Evolutionary conservation across 2,888 invertebrate species (phyloP).

Genomic region (Mongoloraphidia duomilia): DNA sequence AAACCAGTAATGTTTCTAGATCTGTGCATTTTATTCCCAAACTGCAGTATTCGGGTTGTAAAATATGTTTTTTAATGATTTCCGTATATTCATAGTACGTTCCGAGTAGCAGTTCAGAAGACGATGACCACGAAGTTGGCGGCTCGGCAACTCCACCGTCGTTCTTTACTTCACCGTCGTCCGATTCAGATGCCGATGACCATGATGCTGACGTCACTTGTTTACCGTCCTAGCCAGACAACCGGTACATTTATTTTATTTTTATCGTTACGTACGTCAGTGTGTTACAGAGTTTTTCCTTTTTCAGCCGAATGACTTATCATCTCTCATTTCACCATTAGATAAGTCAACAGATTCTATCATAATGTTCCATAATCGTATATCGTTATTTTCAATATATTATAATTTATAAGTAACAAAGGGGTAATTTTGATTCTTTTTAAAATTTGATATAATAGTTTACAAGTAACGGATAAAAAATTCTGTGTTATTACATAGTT

Average conservation of each 20-base stretch:
- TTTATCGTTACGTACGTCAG: background rate
- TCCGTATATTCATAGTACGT: no score
- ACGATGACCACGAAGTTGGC: background rate
- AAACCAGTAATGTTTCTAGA: no score
- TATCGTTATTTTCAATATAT: background rate
- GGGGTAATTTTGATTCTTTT: background rate
- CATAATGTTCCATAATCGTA: no score
- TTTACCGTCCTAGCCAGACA: conserved; percentile 2
- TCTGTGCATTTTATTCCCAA: no score
- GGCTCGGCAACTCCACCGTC: background rate
- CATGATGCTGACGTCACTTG: conserved; percentile 1
- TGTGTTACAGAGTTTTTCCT: background rate
- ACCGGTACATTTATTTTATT: no score
- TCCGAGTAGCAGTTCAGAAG: background rate
- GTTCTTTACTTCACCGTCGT: background rate
- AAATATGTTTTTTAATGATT: no score
- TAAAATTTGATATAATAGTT: background rate
- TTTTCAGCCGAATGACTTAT: background rate
- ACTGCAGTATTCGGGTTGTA: no score
- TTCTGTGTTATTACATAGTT: background rate
- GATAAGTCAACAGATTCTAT: no score
- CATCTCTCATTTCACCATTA: no score
- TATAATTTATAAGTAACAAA: background rate
- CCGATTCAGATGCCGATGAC: background rate
- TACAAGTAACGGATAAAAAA: background rate